Evolutionary conservation across 2,888 invertebrate genomes (phyloP), one percentile per base, ranked within the genome.

Genomic region (Cantharis rustica): DNA sequence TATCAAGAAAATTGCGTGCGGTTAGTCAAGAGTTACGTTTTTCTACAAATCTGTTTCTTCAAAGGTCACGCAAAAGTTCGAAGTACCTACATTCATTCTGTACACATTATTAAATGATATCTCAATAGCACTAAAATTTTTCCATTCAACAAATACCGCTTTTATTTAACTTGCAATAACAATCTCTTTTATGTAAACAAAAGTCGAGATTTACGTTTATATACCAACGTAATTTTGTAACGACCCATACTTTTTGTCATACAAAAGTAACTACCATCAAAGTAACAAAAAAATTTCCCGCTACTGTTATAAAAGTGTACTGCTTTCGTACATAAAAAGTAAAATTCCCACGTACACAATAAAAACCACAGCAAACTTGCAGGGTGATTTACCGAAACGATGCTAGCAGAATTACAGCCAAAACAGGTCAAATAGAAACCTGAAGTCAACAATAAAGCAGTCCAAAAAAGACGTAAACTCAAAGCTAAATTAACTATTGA

Each of bases 381-480:
- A 71, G 76, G 47, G 73, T 73, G 76, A 73, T 76, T 73, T 76
- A 76, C 72, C 68, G 70, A 76, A 76, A 73, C 76, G 76, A 76
- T 73, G 62, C 73, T 23, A 20, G 73, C 70, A 68, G 76, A 76
- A 76, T 76, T 76, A 73, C 73, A 71, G 64, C 70, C 73, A 68
- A 73, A 76, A 73, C 64, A 76, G 76, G 63, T 66, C 69, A 69
- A 68, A 73, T 71, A 63, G 76, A 68, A 73, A 11, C 47, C 69
- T 73, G 69, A 68, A 63, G 73, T 73, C 68, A 72, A 76, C 73
- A 68, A 76, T 76, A 73, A 76, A 70, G 31, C 66, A 75, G 66
- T 75, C 31, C 23, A 70, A 27, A 27, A 20, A 61, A 72, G 61
- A 71, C 77, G 66, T 72, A 75, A 75, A 72, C 74, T 72, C 27